Evolutionary conservation across 1,140 invertebrate genomes (phyloP).

Genomic region (Elymnias hypermnestra): DNA sequence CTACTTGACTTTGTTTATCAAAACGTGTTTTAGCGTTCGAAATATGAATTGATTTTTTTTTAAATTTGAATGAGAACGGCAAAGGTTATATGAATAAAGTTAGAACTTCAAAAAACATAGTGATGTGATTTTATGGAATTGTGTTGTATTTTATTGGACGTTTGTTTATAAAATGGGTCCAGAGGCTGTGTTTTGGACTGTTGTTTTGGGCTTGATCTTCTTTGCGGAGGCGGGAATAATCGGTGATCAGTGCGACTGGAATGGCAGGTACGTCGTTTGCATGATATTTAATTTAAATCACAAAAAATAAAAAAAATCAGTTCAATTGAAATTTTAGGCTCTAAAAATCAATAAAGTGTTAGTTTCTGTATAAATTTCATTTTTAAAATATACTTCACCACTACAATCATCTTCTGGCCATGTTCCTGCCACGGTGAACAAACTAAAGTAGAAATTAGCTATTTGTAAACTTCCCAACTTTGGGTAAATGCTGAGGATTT

Average conservation of each 20-base stretch:
- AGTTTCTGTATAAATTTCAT: no score
- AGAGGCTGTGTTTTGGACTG: constrained; percentile 53
- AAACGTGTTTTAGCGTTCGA: constrained; percentile 25
- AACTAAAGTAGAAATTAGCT: no score
- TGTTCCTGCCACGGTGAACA: no score
- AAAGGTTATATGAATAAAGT: no score
- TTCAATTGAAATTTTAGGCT: no score
- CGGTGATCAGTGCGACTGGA: constrained; percentile 78
- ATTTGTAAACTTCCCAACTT: no score
- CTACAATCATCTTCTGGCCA: no score
- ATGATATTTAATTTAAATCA: background rate
- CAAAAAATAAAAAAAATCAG: no score
- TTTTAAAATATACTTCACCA: no score
- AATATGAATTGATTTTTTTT: constrained; percentile 43
- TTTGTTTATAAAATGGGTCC: constrained; percentile 36
- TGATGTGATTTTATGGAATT: constrained; percentile 43
- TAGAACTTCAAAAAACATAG: constrained; percentile 27
- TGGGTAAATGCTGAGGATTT: no score
- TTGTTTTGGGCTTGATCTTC: constrained; percentile 56
- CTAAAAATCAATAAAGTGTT: no score
- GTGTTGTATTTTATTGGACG: constrained; percentile 19
- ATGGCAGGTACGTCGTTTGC: constrained; percentile 70
- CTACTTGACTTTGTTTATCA: constrained; percentile 27
- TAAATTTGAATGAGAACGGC: no score
- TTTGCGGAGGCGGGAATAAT: constrained; percentile 71